Percentiles rank a stretch among this genome's conserved stretches.
These are phyloP conservation scores for Lypha dubia DNA, from an alignment of 2,888 invertebrate genomes.

Conservation along the genomic window DNA sequence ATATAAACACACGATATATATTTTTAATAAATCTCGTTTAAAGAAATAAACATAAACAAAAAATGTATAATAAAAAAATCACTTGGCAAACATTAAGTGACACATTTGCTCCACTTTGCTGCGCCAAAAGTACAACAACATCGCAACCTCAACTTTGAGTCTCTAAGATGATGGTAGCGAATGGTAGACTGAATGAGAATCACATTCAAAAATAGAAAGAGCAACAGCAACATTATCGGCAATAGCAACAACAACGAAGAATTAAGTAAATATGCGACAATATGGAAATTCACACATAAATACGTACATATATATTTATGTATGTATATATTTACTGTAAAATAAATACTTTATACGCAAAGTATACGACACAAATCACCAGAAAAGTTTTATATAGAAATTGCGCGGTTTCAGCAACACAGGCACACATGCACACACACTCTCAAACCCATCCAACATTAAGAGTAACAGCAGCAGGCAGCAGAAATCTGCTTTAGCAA, in stretches of 20 bases:
- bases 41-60: background rate
- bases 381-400: conserved; percentile 39
- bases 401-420: conserved; percentile 44
- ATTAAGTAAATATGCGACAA: conserved; percentile 52
- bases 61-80: conserved; percentile 33
- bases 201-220: conserved; percentile 2
- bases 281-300: no score
- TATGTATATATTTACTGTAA: background rate
- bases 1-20: conserved; percentile 5
- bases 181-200: conserved; percentile 19
- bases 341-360: conserved; percentile 32
- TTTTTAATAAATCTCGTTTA: conserved; percentile 49
- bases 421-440: background rate
- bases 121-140: conserved; percentile 55
- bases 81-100: conserved; percentile 69
- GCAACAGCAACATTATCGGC: background rate
- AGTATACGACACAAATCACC: conserved; percentile 52
- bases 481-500: conserved; percentile 31
- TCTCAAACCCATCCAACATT: background rate
- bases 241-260: background rate
- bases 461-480: conserved; percentile 39
- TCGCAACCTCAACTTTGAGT: conserved; percentile 30
- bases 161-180: conserved; percentile 28
- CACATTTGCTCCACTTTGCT: conserved; percentile 65
- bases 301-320: conserved; percentile 16